A percentile compares a stretch with the other conserved stretches of the same genome.
These are phyloP conservation scores for Gryllus longicercus DNA, from an alignment of 2,888 invertebrate genomes.

Conservation along the genomic window DNA sequence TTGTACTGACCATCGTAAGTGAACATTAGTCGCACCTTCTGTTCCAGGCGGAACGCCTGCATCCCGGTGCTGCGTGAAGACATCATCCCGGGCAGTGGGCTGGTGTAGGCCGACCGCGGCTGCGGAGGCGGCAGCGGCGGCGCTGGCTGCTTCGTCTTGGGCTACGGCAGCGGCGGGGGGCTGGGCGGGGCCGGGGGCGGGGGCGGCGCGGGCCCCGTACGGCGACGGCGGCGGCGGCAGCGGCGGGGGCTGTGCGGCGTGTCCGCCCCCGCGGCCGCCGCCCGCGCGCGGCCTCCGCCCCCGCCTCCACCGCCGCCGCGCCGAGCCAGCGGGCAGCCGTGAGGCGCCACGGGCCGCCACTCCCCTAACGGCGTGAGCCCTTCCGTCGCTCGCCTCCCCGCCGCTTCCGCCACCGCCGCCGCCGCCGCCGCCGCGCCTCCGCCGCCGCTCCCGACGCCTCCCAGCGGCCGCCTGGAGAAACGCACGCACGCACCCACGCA, in stretches of 20 bases:
- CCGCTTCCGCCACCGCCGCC: not conserved
- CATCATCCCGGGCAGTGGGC: constrained; percentile 60
- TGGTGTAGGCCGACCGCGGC: constrained; percentile 48
- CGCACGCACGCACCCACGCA: not conserved
- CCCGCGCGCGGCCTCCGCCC: not conserved
- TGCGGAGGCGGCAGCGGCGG: not conserved
- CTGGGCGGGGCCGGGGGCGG: not conserved
- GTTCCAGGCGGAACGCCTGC: constrained; percentile 60
- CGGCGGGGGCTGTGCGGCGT: not conserved
- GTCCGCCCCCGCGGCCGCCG: not conserved
- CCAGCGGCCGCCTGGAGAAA: not conserved
- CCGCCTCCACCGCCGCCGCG: not conserved
- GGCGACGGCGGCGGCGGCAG: not conserved
- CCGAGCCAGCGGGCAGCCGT: not conserved
- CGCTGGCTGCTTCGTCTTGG: not conserved
- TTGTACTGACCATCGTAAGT: too few relatives aligned
- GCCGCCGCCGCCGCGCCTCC: not conserved
- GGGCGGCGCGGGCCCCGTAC: not conserved
- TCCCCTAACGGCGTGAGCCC: too few relatives aligned
- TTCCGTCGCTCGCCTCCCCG: not conserved
- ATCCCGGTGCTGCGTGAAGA: constrained; percentile 65
- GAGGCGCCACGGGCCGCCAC: too few relatives aligned
- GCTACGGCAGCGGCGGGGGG: not conserved
- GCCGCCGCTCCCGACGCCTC: not conserved
- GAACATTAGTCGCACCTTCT: not conserved